phyloP scores from a whole-genome alignment of 1,140 invertebrate genomes.

The Augochlora pura region DNA sequence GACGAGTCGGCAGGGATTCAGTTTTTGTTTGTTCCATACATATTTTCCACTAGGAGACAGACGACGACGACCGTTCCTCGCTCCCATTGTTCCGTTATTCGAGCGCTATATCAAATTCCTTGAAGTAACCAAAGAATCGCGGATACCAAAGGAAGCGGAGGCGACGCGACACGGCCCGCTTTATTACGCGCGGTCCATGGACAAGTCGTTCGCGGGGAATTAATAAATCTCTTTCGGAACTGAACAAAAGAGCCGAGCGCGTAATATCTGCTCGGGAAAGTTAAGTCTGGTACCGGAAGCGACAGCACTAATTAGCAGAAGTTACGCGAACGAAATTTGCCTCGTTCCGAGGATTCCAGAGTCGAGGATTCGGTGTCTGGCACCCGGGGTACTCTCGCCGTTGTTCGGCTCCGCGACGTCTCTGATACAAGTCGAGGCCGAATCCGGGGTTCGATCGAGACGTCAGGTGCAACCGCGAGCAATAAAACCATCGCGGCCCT shows the following conservation, averaged over 20 bases:
- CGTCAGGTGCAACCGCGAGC: slow-evolving; percentile 52
- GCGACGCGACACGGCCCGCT: background rate
- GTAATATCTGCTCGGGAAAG: slow-evolving; percentile 13
- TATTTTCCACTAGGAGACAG: no score
- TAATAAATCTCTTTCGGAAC: slow-evolving; percentile 26
- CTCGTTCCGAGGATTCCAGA: slow-evolving; percentile 4
- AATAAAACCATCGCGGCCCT: slow-evolving; percentile 31
- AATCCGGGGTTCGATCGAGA: slow-evolving; percentile 33
- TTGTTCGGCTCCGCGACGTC: slow-evolving; percentile 1
- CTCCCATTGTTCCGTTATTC: background rate
- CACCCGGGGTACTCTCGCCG: background rate
- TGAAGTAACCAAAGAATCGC: background rate
- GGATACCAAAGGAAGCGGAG: background rate
- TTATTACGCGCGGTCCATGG: slow-evolving; percentile 5
- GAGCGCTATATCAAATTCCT: background rate
- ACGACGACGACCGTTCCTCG: background rate
- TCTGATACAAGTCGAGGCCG: slow-evolving; percentile 42
- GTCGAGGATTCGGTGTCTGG: background rate
- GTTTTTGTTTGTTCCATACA: no score
- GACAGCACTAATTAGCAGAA: slow-evolving; percentile 27
- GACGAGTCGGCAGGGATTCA: no score
- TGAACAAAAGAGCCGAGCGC: slow-evolving; percentile 5
- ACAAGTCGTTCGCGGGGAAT: slow-evolving; percentile 21
- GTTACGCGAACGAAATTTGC: slow-evolving; percentile 30
- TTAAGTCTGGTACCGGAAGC: slow-evolving; percentile 21